Evolutionary conservation across 2,888 invertebrate genomes (phyloP).

Genomic region (Melieria omissa): DNA sequence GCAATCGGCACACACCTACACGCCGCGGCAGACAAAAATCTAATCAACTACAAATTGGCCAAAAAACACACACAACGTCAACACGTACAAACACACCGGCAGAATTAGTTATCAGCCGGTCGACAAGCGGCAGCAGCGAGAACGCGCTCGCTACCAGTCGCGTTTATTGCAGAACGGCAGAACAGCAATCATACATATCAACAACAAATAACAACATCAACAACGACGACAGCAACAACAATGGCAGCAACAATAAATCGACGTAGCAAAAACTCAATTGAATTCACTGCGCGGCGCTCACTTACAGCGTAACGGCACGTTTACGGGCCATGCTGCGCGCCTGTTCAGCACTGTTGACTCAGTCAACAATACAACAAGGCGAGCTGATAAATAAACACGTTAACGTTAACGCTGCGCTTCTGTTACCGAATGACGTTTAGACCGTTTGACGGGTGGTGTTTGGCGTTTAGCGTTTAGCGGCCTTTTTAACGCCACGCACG

Average conservation of each 20-base stretch:
- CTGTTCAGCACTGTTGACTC: conserved; percentile 26
- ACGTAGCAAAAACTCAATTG: conserved; percentile 1
- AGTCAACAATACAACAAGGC: conserved; percentile 16
- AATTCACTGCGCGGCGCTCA: neutral
- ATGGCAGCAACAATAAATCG: neutral
- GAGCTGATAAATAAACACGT: neutral
- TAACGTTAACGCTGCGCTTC: too few species aligned
- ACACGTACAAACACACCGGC: neutral
- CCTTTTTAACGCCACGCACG: too few species aligned
- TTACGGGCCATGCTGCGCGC: conserved; percentile 23
- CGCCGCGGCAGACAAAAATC: neutral
- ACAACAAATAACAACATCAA: neutral
- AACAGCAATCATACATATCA: neutral
- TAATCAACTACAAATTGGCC: neutral
- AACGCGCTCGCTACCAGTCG: neutral
- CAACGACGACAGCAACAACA: conserved; percentile 12
- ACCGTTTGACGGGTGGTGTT: too few species aligned
- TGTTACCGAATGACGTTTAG: too few species aligned
- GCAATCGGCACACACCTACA: neutral
- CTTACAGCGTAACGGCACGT: conserved; percentile 12
- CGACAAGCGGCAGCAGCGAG: conserved; percentile 5
- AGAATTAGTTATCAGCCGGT: neutral
- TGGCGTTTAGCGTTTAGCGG: too few species aligned
- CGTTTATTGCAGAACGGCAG: neutral
- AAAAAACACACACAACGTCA: neutral